Evolutionary conservation across 2,888 invertebrate species (phyloP).

Genomic region (Abrostola tripartita): DNA sequence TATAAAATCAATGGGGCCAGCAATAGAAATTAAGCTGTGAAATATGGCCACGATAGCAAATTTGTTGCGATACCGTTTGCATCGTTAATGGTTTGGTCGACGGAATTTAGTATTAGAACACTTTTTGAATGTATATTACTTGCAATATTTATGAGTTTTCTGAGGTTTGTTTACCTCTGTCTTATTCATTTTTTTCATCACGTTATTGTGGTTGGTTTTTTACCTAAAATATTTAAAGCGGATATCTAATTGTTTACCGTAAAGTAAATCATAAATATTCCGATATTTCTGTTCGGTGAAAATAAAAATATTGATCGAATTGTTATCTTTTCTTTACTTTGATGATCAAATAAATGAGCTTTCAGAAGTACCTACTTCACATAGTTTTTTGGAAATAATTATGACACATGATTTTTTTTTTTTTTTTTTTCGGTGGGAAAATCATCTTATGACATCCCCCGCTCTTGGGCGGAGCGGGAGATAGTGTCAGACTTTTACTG

Average conservation of each 20-base stretch:
- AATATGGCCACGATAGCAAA: constrained; percentile 52
- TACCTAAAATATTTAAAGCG: neutral
- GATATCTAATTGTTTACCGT: no score
- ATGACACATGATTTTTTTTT: neutral
- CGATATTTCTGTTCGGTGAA: neutral
- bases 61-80: constrained; percentile 54
- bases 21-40: constrained; percentile 69
- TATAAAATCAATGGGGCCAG: constrained; percentile 73
- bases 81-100: constrained; percentile 36
- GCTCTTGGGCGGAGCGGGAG: no score
- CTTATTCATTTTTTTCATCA: constrained; percentile 6
- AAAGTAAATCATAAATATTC: neutral
- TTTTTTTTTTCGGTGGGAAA: no score
- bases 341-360: no score
- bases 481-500: no score
- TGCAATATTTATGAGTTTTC: constrained; percentile 12
- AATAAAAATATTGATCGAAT: no score
- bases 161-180: constrained; percentile 13
- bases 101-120: constrained; percentile 44
- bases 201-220: neutral
- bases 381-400: neutral
- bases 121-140: constrained; percentile 45
- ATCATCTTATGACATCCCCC: no score
- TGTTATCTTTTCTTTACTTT: no score
- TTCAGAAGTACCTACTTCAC: neutral